Base-by-base conservation (phyloP, 2,113 vertebrate species). In the Austrofundulus limnaeus region DNA sequence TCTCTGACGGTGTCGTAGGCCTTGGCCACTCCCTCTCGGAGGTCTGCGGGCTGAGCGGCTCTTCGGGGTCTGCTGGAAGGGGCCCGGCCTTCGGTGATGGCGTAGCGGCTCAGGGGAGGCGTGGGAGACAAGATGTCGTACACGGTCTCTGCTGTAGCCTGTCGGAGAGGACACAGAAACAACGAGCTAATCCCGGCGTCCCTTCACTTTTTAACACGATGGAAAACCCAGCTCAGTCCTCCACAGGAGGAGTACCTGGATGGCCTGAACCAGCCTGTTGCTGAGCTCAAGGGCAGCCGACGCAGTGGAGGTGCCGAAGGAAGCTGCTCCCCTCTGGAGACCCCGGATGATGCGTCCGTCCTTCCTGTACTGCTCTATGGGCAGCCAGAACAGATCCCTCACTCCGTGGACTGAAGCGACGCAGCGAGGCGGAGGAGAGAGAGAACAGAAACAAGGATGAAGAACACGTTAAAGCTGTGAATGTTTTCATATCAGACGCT, bases 111-210 rank as follows among this genome's bases (percentile, higher is more conserved):
- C 17, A 95, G 54, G 0, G 95, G 94, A 0, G 92, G 94, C 0
- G 94, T 94, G 0, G 95, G 95, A 43, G 95, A 97, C 68, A 97
- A 90, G 86, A 97, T 96, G 78, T 97, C 95, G 0, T 97, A 97
- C 16, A 96, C 95, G 0, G 95, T 97, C 84, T 97, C 95, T 1
- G 95, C 95, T 15, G 95, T 96, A 49, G 95, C 94, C 95, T 75
- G 52, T 62, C 28, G 28, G 4, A 37, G 16, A 48, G 2, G 39
- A 3, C 16, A 48, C 43, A 55, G 9, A 14, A 15, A 20, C 45
- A 55, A n/a, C 12, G 11, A 25, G n/a, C n/a, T 49, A 13, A 17
- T 24, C 19, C 13, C 21, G 43, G 25, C 20, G 23, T 46, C 13
- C 25, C 15, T 10, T 28, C 28, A 20, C 20, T 53, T 43, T n/a